Evolutionary conservation across 2,888 invertebrate genomes (phyloP), one percentile per base, ranked within the genome.

Genomic region (Drosophila lacicola): DNA sequence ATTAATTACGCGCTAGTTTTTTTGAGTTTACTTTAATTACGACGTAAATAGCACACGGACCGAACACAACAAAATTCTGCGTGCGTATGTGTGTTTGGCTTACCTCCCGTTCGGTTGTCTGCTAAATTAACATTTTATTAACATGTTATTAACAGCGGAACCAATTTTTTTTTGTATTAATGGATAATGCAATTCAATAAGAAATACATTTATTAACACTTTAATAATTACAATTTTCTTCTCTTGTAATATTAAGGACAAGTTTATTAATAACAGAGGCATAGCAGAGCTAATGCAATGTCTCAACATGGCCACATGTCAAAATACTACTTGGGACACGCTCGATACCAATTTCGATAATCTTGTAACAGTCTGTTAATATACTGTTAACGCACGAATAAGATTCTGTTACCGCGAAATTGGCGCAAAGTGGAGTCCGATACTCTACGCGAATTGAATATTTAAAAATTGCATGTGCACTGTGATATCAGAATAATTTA

Each of bases 1-100:
- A 70, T 62, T 78, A 74, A 78, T 76, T 76, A 76, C 78, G 75
- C 75, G 74, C 46, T 74, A 49, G 55, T 50, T 33, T 39, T 46
- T 61, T 39, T 65, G 36, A 33, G 36, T 61, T 70, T 78, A 50
- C 50, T 74, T 76, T 74, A 70, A 78, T 76, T 76, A 78, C 75
- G 75, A 78, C 75, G 75, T 78, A 74, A 74, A 76, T 78, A 70
- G 61, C 61, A 65, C 74, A 69, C 75, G 49, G n/a, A 74, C 69
- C 74, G 64, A 74, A 78, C 51, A 74, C 73, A 73, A 66, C 64
- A 66, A 64, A 64, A 66, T 44, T 64, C 64, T 44, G 53, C 14
- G 21, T 53, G 53, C 64, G 44, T 64, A 36, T 53, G 67, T 47
- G 67, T 67, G 36, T 55, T 46, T 21, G 14, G 34, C 37, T 37